Evolutionary conservation across 2,797 vertebrate species (phyloP).

Genomic region (Eospalax fontanierii): DNA sequence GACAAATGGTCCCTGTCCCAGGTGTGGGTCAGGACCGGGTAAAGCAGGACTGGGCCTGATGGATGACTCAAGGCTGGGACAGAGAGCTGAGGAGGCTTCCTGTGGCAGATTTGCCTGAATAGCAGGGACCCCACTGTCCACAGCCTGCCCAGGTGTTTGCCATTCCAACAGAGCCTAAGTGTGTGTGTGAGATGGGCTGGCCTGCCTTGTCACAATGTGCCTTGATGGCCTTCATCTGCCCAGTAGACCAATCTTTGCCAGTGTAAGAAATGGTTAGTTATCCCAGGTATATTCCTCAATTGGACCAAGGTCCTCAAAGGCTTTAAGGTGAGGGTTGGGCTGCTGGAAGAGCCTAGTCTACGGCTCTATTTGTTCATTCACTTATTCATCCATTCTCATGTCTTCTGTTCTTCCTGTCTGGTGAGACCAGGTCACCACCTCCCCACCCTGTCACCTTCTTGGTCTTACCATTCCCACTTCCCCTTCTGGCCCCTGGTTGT

Average conservation of each 20-base stretch:
- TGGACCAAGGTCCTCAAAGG: neutral
- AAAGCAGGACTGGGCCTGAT: neutral
- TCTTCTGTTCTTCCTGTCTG: neutral
- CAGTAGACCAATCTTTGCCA: neutral
- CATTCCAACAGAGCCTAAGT: neutral
- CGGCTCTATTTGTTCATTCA: neutral
- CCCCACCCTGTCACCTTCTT: neutral
- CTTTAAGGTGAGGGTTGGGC: neutral
- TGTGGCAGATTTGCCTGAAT: neutral
- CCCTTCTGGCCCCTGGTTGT: neutral
- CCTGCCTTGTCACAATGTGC: neutral
- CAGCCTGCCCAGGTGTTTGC: slow-evolving; percentile 47
- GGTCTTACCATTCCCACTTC: neutral
- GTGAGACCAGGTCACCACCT: neutral
- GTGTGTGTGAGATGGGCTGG: neutral
- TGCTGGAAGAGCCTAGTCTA: neutral
- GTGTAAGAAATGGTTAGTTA: neutral
- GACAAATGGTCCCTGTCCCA: slow-evolving; percentile 26
- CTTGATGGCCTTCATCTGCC: neutral
- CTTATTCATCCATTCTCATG: neutral
- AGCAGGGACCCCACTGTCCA: slow-evolving; percentile 62
- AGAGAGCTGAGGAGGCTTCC: neutral
- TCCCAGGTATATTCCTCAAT: neutral
- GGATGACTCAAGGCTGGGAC: slow-evolving; percentile 14
- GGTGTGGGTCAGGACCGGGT: slow-evolving; percentile 5